These are phyloP conservation scores for Umimayanthus kanabou DNA, from an alignment of 92 coral and sea anemone genomes.

Conservation along the genomic window DNA sequence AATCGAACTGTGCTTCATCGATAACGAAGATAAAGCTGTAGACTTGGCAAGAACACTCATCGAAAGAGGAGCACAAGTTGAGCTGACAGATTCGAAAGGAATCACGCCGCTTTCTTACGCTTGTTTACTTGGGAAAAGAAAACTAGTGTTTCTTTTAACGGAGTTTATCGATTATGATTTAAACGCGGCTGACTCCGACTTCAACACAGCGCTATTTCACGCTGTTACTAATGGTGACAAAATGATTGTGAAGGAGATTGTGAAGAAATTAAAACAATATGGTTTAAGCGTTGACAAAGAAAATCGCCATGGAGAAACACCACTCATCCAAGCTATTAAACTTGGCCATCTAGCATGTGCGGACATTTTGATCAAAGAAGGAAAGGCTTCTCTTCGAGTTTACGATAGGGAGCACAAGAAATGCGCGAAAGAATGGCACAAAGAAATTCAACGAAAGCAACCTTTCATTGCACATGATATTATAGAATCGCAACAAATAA, in stretches of 20 bases:
- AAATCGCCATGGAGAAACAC: conserved; percentile 74
- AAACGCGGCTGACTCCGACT: conserved; percentile 66
- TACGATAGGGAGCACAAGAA: conserved; percentile 60
- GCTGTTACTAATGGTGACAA: conserved; percentile 79
- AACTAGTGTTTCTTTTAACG: conserved; percentile 62
- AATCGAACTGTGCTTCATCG: conserved; percentile 82
- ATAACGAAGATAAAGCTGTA: conserved; percentile 65
- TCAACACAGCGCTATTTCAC: conserved; percentile 80
- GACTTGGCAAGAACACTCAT: conserved; percentile 70
- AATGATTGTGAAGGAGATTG: conserved; percentile 61
- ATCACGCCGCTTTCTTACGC: conserved; percentile 73
- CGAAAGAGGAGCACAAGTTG: conserved; percentile 72
- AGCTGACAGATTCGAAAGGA: conserved; percentile 64
- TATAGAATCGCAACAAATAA: background rate
- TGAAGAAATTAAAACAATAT: conserved; percentile 63
- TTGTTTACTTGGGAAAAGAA: conserved; percentile 62
- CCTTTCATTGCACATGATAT: background rate
- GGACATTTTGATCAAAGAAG: conserved; percentile 61
- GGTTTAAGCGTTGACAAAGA: conserved; percentile 66
- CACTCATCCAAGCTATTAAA: conserved; percentile 76
- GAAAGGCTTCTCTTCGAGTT: conserved; percentile 72
- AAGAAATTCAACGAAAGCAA: conserved; percentile 36
- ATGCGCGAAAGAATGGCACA: conserved; percentile 69
- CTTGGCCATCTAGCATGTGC: conserved; percentile 61
- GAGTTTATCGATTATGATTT: conserved; percentile 72